Base-by-base conservation (phyloP, 1,140 invertebrate species). In the Belonocnema kinseyi region DNA sequence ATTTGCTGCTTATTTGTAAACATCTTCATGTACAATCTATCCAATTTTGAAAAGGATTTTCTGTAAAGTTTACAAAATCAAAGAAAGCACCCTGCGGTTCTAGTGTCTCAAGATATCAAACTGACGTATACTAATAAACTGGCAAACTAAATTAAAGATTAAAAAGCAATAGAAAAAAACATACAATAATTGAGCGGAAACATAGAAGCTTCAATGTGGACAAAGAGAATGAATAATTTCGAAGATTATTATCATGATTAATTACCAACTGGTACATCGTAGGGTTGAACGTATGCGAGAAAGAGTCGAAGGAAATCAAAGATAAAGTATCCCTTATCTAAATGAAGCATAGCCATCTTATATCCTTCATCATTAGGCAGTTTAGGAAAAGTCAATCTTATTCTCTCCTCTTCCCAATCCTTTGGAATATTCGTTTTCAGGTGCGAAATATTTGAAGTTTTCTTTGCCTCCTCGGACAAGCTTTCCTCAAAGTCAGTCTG, bases 231-330 rank as follows among this genome's bases (percentile, higher is more conserved):
- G 26, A 33, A 33, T 33, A 33, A 33, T 33, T 33, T 33, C 5
- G 26, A 33, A 33, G 26, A 33, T 5, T 33, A 33, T 5, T 33
- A 33, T 33, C 26, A 33, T 33, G 2, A 33, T 33, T 53, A 72
- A 73, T 92, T 89, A 93, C 93, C 92, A 50, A 91, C 80, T 56
- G 93, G 92, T 81, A 93, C 86, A 78, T 93, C 92, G 75, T 92
- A 88, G 46, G 93, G 93, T 83, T 93, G 93, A 79, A 93, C 88
- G 80, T 92, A 84, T n/a, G 89, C 91, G 75, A 94, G 85, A 82
- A 93, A 92, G 73, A 83, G 82, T 82, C 92, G 88, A 54, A 94
- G 86, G 82, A 93, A 93, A 75, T 92, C 91, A 81, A 93, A 93
- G 72, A 91, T 77, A 82, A 93, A 92, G 78, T 90, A 82, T 74